Base-by-base conservation (phyloP, 2,797 vertebrate genomes). In the Caiman crocodilus region DNA sequence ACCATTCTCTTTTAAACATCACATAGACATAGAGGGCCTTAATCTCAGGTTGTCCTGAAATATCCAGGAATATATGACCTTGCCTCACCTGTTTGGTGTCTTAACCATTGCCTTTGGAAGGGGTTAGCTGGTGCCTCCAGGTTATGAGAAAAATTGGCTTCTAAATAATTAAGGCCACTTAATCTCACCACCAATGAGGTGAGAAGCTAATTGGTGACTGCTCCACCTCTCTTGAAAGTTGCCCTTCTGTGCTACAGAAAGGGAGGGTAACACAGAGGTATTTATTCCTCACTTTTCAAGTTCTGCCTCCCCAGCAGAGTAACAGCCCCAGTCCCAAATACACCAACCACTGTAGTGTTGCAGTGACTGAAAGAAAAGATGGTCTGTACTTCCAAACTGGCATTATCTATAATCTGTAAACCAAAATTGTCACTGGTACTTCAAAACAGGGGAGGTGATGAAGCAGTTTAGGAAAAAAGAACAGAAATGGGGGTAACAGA, bases 331-430 rank as follows among this genome's bases (percentile, higher is more conserved):
- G 75, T 4, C 14, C 84, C 7, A 65, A 50, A 84, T 88, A 64
- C 85, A 28, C 64, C 88, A 14, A 61, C 21, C 9, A 78, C 84
- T 87, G 74, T 28, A 75, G 63, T 15, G 14, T 77, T 85, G 10
- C 32, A 80, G 57, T 26, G 12, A 0, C 0, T 7, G 17, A 82
- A 25, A 35, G 8, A 76, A 16, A 76, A 86, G 0, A 0, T 7
- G 25, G 3, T 15, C 50, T 30, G 2, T 74, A 21, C 79, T 42
- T 71, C 87, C 18, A 65, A 9, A 10, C 7, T 14, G 55, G 57
- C 23, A 12, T 80, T 56, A 76, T 42, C n/a, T 28, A 79, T 13
- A 16, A 56, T 15, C 12, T 35, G 35, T 28, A 7, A 2, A 8
- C 21, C 65, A 69, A 88, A 90, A 16, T 13, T 55, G 12, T 26